These are phyloP conservation scores for Zeus faber DNA, from an alignment of 2,113 vertebrate species.

Conservation along the genomic window DNA sequence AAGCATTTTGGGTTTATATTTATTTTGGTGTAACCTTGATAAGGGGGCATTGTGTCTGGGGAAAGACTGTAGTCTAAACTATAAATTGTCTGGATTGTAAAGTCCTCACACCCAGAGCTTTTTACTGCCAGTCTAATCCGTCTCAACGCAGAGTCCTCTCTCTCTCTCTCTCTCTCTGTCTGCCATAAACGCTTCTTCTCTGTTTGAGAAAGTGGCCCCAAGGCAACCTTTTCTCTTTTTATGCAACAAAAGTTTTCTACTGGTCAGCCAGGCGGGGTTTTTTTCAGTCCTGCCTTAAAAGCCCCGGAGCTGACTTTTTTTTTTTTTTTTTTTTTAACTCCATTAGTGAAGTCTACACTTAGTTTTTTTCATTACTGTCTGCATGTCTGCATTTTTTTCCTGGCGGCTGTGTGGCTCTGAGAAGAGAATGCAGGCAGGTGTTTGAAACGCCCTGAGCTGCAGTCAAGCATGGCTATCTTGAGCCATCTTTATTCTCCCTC, in stretches of 20 bases:
- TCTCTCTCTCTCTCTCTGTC: conserved; percentile 1
- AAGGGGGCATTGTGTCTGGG: too few relatives aligned
- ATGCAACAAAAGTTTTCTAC: conserved; percentile 35
- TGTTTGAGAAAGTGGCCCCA: conserved; percentile 38
- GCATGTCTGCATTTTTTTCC: conserved; percentile 6
- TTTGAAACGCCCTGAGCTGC: conserved; percentile 26
- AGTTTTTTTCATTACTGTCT: conserved; percentile 19
- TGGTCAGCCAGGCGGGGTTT: conserved; percentile 6
- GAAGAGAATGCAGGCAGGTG: conserved; percentile 25
- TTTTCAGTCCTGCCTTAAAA: conserved; percentile 21
- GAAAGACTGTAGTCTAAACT: neutral
- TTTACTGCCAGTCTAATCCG: conserved; percentile 20
- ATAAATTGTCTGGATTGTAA: conserved; percentile 37
- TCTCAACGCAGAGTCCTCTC: conserved; percentile 17
- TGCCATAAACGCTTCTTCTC: conserved; percentile 41
- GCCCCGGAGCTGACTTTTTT: conserved; percentile 37
- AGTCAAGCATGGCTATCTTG: conserved; percentile 5
- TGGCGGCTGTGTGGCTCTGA: conserved; percentile 22
- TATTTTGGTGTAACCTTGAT: too few relatives aligned
- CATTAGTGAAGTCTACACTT: conserved; percentile 42
- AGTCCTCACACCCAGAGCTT: conserved; percentile 29
- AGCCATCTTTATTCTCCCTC: conserved; percentile 1
- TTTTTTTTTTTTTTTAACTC: conserved; percentile 48
- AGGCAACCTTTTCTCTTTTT: conserved; percentile 37
- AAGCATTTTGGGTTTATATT: too few relatives aligned